These are phyloP conservation scores for Bungarus multicinctus DNA, from an alignment of 2,113 vertebrate species.

Conservation along the genomic window DNA sequence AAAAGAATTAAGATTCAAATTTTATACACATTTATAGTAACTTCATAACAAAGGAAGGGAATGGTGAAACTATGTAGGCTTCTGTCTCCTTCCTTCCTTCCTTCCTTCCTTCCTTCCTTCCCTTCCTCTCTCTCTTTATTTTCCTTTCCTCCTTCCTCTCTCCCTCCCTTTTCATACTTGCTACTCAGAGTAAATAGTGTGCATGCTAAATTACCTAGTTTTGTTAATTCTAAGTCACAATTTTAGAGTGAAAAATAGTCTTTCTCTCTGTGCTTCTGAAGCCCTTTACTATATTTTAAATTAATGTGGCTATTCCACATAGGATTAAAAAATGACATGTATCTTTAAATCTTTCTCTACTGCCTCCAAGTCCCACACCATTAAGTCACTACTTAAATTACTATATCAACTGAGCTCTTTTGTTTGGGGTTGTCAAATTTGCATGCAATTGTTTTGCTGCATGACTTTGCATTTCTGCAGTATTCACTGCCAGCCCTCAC, in stretches of 20 bases:
- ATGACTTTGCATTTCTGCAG: slow-evolving; percentile 9
- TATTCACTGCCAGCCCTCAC: not conserved
- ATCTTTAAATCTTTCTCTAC: not conserved
- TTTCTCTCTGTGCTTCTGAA: not conserved
- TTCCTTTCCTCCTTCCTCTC: not conserved
- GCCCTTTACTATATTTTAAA: not conserved
- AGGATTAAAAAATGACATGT: not conserved
- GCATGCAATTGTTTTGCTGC: not conserved
- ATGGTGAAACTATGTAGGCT: not conserved
- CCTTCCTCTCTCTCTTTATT: not conserved
- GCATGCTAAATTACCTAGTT: not conserved
- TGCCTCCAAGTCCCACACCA: not conserved
- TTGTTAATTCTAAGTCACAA: not conserved
- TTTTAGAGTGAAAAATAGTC: not conserved
- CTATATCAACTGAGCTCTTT: not conserved
- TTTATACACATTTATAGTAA: not conserved
- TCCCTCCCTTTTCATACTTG: not conserved
- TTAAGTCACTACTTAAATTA: not conserved
- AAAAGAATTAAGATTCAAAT: not conserved
- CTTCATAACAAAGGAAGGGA: not conserved
- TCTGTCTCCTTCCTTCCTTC: not conserved
- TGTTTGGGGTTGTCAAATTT: slow-evolving; percentile 11
- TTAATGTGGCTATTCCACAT: not conserved
- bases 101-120: not conserved
- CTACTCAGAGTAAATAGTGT: not conserved